Evolutionary conservation across 2,888 invertebrate species (phyloP).

Genomic region (Trypoxylon attenuatum): DNA sequence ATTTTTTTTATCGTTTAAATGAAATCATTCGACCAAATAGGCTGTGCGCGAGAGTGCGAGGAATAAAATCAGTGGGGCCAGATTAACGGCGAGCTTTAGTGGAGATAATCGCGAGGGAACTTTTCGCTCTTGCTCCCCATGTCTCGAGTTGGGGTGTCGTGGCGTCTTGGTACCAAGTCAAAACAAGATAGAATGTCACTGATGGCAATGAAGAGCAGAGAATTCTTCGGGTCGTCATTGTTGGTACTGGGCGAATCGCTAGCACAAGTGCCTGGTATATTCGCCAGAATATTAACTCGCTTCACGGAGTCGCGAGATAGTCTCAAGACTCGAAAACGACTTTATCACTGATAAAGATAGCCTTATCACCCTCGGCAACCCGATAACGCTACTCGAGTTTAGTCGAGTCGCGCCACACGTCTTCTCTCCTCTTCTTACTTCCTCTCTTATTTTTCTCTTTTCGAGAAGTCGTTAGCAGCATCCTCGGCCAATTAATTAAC

Average conservation of each 20-base stretch:
- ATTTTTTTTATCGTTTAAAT: too few species aligned
- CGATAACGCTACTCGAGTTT: constrained; percentile 45
- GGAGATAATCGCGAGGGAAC: too few species aligned
- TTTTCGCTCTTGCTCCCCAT: not conserved
- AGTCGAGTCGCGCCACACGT: not conserved
- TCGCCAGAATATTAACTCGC: not conserved
- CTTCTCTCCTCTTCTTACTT: constrained; percentile 15
- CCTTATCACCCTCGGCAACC: constrained; percentile 42
- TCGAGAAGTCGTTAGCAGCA: constrained; percentile 21
- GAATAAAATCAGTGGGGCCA: too few species aligned
- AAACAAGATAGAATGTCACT: too few species aligned
- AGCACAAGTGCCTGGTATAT: not conserved
- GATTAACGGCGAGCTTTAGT: too few species aligned
- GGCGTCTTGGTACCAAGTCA: too few species aligned
- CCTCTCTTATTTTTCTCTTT: constrained; percentile 4
- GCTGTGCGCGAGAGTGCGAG: too few species aligned
- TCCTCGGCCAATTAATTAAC: constrained; percentile 31
- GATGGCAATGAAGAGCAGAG: too few species aligned
- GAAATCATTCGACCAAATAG: too few species aligned
- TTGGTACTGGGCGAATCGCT: too few species aligned
- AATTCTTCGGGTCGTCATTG: too few species aligned
- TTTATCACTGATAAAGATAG: constrained; percentile 56
- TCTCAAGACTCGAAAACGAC: constrained; percentile 29
- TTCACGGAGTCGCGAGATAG: constrained; percentile 38
- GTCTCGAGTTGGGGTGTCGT: too few species aligned